These are phyloP conservation scores for Lagria hirta DNA, from an alignment of 2,888 invertebrate genomes.

Conservation along the genomic window DNA sequence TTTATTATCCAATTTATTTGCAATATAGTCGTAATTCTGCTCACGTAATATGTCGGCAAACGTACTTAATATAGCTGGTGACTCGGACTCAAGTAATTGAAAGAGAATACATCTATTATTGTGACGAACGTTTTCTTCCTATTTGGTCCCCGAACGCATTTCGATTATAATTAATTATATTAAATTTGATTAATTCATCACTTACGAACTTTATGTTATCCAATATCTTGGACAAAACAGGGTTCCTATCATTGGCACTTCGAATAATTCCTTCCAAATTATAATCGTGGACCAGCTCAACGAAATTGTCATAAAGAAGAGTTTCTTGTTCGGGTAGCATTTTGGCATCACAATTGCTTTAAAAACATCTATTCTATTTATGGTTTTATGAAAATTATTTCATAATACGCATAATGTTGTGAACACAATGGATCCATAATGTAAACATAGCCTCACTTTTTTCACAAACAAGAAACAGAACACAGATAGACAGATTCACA, in stretches of 20 bases:
- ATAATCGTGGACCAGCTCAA: conserved; percentile 8
- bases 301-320: conserved; percentile 13
- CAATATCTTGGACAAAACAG: conserved; percentile 6
- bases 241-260: conserved; percentile 5
- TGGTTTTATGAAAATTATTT: too few species aligned
- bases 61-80: conserved; percentile 7
- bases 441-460: not conserved
- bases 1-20: conserved; percentile 18
- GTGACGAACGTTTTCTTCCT: conserved; percentile 15
- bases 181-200: not conserved
- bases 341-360: too few species aligned
- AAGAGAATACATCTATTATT: conserved; percentile 17
- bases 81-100: conserved; percentile 6
- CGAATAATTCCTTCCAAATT: conserved; percentile 12
- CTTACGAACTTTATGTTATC: conserved; percentile 15
- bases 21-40: conserved; percentile 15
- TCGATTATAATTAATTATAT: not conserved
- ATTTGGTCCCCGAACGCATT: too few species aligned
- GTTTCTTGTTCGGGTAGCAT: conserved; percentile 16
- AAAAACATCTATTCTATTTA: not conserved
- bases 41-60: conserved; percentile 11
- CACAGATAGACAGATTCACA: too few species aligned
- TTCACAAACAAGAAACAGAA: too few species aligned
- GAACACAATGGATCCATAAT: conserved; percentile 1
- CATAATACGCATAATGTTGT: too few species aligned